A percentile compares a stretch with the other conserved stretches of the same genome.
phyloP scores from a whole-genome alignment of 2,888 invertebrate genomes.

The Anagyrus pseudococci region DNA sequence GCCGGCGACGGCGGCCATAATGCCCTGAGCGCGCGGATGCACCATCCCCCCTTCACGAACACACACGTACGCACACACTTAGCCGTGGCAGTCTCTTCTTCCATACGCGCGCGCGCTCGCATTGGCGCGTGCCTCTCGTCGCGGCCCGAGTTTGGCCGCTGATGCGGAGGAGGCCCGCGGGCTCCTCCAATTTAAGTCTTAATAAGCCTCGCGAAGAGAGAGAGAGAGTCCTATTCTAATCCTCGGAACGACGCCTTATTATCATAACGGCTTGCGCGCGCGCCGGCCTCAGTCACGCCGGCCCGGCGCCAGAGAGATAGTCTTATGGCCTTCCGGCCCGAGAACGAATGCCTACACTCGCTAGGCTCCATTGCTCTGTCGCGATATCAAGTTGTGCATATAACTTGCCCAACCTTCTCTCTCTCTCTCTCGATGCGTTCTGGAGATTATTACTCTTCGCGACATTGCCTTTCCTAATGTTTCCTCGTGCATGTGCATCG shows the following conservation, averaged over 20 bases:
- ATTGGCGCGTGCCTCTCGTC: conserved; percentile 54
- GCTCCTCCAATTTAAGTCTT: conserved; percentile 57
- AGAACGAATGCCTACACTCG: too few species aligned
- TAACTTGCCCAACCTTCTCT: too few species aligned
- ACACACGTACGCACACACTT: conserved; percentile 2
- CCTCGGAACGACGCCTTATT: conserved; percentile 49
- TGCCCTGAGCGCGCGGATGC: conserved; percentile 58
- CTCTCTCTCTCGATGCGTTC: too few species aligned
- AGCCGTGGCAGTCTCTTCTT: too few species aligned
- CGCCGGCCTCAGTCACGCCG: background rate
- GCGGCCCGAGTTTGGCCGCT: conserved; percentile 42
- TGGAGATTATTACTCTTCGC: too few species aligned
- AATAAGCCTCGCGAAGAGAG: conserved; percentile 53
- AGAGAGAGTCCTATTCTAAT: conserved; percentile 49
- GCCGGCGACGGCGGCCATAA: conserved; percentile 57
- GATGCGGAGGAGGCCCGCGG: conserved; percentile 30
- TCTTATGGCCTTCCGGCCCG: too few species aligned
- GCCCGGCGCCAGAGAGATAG: too few species aligned
- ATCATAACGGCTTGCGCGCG: conserved; percentile 42
- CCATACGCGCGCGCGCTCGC: background rate
- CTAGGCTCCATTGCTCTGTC: too few species aligned
- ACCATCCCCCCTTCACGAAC: conserved; percentile 35
- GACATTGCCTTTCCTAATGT: too few species aligned
- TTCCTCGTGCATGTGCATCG: too few species aligned
- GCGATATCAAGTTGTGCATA: too few species aligned